phyloP scores from a whole-genome alignment of 2,797 vertebrate genomes.

The Lerista edwardsae region DNA sequence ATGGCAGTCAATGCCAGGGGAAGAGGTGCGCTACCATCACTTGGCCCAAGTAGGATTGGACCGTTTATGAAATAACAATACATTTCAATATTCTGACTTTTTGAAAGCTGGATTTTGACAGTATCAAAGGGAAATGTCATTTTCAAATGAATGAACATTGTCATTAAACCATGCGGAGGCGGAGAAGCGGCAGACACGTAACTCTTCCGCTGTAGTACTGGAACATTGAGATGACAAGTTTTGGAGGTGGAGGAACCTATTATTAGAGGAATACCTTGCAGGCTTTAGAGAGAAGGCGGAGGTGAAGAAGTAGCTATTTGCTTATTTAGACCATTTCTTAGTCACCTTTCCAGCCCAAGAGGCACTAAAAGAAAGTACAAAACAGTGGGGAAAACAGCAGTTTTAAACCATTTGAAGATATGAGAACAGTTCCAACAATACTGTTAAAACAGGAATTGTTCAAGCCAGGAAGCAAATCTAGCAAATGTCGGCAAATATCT shows the following conservation, averaged over 20 bases:
- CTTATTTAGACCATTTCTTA: background rate
- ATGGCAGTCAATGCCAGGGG: too few species aligned
- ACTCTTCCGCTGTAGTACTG: conserved; percentile 5
- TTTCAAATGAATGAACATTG: conserved; percentile 18
- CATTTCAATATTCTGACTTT: conserved; percentile 15
- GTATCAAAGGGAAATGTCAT: conserved; percentile 10
- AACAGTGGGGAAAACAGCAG: background rate
- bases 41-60: too few species aligned
- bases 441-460: too few species aligned
- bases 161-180: conserved; percentile 6
- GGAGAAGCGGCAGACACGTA: background rate
- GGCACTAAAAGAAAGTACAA: background rate
- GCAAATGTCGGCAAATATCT: background rate
- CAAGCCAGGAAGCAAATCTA: background rate
- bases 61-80: background rate
- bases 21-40: too few species aligned
- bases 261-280: background rate
- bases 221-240: background rate
- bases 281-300: background rate
- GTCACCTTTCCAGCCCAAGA: background rate
- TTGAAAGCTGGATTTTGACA: conserved; percentile 15
- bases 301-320: background rate
- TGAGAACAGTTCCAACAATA: too few species aligned
- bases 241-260: background rate
- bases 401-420: background rate